A percentile compares a stretch with the other conserved stretches of the same genome.
phyloP scores from a whole-genome alignment of 2,113 vertebrate genomes.

The Colinus virginianus region DNA sequence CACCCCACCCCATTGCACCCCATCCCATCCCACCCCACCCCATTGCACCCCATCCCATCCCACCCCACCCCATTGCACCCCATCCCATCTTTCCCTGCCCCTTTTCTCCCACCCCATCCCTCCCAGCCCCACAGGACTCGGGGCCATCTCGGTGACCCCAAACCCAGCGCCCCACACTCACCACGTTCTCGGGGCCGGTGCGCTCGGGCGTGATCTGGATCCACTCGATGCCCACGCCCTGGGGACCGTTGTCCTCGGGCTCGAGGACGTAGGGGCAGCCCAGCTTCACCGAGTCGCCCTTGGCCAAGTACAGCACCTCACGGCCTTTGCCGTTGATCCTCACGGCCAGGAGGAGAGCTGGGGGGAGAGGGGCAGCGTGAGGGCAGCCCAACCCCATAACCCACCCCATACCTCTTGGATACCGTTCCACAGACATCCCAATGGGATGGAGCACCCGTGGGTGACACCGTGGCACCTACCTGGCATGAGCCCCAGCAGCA shows the following conservation, averaged over 20 bases:
- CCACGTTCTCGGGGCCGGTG: conserved; percentile 81
- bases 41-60: too few species aligned
- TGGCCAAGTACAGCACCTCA: conserved; percentile 82
- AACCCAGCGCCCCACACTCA: conserved; percentile 10
- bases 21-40: not conserved
- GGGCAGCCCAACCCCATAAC: too few species aligned
- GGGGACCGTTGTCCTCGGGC: conserved; percentile 81
- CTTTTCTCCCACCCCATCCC: not conserved
- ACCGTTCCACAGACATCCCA: too few species aligned
- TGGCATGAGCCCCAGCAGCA: conserved; percentile 76
- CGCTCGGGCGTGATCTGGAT: conserved; percentile 84
- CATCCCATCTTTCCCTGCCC: not conserved
- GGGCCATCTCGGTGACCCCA: not conserved
- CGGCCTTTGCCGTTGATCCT: conserved; percentile 73
- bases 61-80: not conserved
- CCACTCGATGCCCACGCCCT: conserved; percentile 88
- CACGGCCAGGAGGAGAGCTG: conserved; percentile 73
- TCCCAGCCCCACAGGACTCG: not conserved
- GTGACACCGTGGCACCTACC: conserved; percentile 39
- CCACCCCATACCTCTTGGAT: not conserved
- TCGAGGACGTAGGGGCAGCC: conserved; percentile 84
- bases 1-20: not conserved
- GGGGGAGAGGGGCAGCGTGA: not conserved
- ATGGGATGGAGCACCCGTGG: not conserved
- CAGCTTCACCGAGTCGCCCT: conserved; percentile 79